These are phyloP conservation scores for Heliconius nattereri DNA, from an alignment of 1,140 invertebrate genomes.

Conservation along the genomic window DNA sequence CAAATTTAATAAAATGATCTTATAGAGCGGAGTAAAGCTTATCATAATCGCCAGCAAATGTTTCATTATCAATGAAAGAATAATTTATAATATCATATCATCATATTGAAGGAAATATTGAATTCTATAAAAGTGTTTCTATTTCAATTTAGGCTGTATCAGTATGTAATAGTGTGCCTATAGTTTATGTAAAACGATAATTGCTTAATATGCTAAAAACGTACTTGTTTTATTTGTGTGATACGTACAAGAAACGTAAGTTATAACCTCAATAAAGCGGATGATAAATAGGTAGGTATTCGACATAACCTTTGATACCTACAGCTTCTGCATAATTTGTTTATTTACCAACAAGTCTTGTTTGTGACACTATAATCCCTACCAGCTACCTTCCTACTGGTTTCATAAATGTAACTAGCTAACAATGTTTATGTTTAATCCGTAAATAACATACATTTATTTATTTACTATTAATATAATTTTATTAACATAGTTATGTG, in stretches of 20 bases:
- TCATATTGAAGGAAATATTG: background rate
- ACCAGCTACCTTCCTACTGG: background rate
- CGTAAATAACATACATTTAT: too few relatives aligned
- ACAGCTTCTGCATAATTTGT: constrained; percentile 32
- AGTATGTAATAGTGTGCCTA: background rate
- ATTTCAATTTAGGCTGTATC: background rate
- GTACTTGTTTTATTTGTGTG: constrained; percentile 18
- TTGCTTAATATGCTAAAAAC: constrained; percentile 13
- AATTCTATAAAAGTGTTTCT: background rate
- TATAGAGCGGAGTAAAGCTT: too few relatives aligned
- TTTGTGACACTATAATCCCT: constrained; percentile 16
- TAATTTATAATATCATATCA: too few relatives aligned
- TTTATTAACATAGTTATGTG: too few relatives aligned
- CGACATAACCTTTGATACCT: constrained; percentile 32
- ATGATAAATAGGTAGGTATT: constrained; percentile 23
- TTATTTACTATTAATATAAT: too few relatives aligned
- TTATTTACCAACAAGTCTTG: constrained; percentile 37
- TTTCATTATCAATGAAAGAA: too few relatives aligned
- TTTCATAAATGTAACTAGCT: constrained; percentile 2
- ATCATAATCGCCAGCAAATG: too few relatives aligned
- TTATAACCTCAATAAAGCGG: constrained; percentile 23
- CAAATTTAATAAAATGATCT: too few relatives aligned
- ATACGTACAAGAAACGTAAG: constrained; percentile 16
- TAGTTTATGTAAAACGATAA: background rate
- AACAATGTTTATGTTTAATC: too few relatives aligned